Base-by-base conservation (phyloP, 1,140 invertebrate species). In the Meloidogyne exigua region DNA sequence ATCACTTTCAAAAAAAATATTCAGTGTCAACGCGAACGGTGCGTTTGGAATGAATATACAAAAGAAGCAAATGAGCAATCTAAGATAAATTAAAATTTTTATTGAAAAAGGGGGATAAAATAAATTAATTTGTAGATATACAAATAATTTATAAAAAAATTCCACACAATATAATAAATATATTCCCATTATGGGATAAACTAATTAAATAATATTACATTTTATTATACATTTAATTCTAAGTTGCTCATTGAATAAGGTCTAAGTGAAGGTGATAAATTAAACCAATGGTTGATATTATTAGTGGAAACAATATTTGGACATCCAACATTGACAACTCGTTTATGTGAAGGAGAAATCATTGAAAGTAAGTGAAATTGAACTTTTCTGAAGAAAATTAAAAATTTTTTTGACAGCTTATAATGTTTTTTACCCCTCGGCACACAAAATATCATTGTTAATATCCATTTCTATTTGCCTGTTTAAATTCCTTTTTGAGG, bases 41-140 rank as follows among this genome's bases (percentile, higher is more conserved):
- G 80, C 49, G 70, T 62, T 12, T 76, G 36, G 73, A 83, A 80
- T 32, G 71, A 78, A 32, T 79, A 83, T 25, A 63, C 65, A n/a
- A 70, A 78, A 42, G 73, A 70, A 32, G 80, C 80, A 12, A 82
- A 78, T 39, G 28, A 68, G 9, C 13, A 71, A 72, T 1, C 21
- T 36, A 69, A 0, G 2, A 36, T 10, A 28, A 36, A n/a, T 75
- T 4, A 76, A 39, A 39, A 13, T 26, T 18, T 68, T n/a, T 32
- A 28, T 13, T 25, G 21, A 15, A 7, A 44, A 18, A 44, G 44
- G 44, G 0, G 1, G 0, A 49, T 18, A 49, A 49, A 49, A 18
- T 49, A 32, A 32, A 32, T 32, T 32, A 32, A 32, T 32, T 32
- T 32, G 7, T 32, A 32, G 28, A 32, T 32, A 7, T 32, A 32